Evolutionary conservation across 2,113 vertebrate genomes (phyloP).

Genomic region (Plecturocebus donacophilus): DNA sequence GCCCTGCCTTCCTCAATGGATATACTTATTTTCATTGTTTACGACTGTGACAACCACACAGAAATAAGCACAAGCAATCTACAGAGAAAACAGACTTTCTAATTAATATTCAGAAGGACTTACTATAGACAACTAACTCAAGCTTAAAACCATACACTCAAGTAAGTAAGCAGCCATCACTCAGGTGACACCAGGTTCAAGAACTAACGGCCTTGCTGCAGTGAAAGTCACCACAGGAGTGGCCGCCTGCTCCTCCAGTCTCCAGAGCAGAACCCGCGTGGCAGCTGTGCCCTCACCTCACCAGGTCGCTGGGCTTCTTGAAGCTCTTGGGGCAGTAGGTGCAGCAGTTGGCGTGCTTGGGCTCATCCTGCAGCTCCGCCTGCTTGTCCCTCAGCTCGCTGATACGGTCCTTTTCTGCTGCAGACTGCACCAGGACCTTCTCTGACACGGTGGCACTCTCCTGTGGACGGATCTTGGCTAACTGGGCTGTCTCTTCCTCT

Average conservation of each 20-base stretch:
- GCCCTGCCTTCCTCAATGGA: not conserved
- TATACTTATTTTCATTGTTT: not conserved
- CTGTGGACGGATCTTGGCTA: conserved; percentile 93
- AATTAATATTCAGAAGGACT: not conserved
- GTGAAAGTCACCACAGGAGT: fast-evolving
- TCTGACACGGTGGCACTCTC: conserved; percentile 96
- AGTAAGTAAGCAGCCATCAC: fast-evolving
- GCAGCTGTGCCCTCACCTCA: conserved; percentile 87
- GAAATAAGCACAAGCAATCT: not conserved
- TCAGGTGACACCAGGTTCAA: fast-evolving
- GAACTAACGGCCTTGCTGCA: too few relatives aligned
- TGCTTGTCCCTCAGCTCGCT: conserved; percentile 97
- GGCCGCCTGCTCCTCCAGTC: not conserved
- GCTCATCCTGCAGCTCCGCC: conserved; percentile 94
- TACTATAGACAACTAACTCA: fast-evolving
- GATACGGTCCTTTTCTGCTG: conserved; percentile 96
- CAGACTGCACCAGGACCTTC: conserved; percentile 96
- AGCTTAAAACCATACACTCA: fast-evolving
- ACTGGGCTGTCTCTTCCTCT: conserved; percentile 95
- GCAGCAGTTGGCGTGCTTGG: conserved; percentile 96
- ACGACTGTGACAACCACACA: not conserved
- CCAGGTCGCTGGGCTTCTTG: conserved; percentile 98
- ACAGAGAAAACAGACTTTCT: not conserved
- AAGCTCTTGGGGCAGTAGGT: conserved; percentile 97
- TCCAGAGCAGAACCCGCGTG: not conserved